Evolutionary conservation across 2,888 invertebrate species (phyloP).

Genomic region (Drosophila macrospina): DNA sequence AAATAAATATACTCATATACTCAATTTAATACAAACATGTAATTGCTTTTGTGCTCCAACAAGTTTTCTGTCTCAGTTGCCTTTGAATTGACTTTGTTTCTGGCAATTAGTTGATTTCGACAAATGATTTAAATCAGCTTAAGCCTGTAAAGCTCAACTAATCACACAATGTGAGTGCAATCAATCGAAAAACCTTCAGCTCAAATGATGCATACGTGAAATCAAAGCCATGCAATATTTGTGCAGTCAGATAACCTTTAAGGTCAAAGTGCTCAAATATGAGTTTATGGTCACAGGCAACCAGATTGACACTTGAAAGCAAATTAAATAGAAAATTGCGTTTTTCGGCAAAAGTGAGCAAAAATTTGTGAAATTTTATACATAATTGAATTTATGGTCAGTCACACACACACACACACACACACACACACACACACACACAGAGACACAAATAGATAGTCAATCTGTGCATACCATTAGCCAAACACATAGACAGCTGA

Average conservation of each 20-base stretch:
- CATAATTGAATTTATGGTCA: conserved; percentile 81
- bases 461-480: conserved; percentile 70
- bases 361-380: conserved; percentile 82
- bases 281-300: conserved; percentile 54
- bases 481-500: conserved; percentile 58
- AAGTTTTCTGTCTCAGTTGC: not conserved
- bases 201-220: conserved; percentile 76
- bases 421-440: conserved; percentile 46
- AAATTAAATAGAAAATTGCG: conserved; percentile 80
- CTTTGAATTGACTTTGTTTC: not conserved
- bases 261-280: conserved; percentile 61
- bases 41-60: not conserved
- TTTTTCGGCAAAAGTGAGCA: conserved; percentile 62
- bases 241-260: conserved; percentile 54
- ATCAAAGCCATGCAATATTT: conserved; percentile 68
- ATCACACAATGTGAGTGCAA: conserved; percentile 63
- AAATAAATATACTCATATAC: no score
- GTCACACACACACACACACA: conserved; percentile 37
- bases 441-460: conserved; percentile 29
- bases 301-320: conserved; percentile 68
- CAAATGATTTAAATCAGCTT: conserved; percentile 16
- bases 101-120: no score
- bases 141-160: conserved; percentile 33
- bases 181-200: conserved; percentile 76
- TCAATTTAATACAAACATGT: no score